phyloP scores from a whole-genome alignment of 1,140 invertebrate species.

The Hirudo medicinalis region DNA sequence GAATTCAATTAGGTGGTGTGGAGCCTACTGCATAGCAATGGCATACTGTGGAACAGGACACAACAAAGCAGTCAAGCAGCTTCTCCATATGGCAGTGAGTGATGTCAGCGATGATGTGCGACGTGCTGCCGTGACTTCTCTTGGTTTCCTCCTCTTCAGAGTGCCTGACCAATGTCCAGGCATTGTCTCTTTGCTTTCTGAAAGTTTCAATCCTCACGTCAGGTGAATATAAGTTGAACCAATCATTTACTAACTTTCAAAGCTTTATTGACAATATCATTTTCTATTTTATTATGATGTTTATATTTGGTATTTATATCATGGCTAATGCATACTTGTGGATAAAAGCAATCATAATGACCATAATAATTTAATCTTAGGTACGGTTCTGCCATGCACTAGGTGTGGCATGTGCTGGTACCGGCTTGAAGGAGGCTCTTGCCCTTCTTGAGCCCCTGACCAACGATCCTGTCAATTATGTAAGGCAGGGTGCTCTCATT shows the following conservation, averaged over 20 bases:
- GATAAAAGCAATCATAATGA: not conserved
- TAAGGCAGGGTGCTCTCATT: slow-evolving; percentile 86
- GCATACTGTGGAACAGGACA: slow-evolving; percentile 96
- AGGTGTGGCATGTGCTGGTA: slow-evolving; percentile 84
- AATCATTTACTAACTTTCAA: too few relatives aligned
- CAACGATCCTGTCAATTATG: slow-evolving; percentile 96
- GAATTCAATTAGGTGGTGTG: slow-evolving; percentile 50
- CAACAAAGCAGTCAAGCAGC: slow-evolving; percentile 75
- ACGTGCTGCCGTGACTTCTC: slow-evolving; percentile 84
- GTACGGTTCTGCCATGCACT: slow-evolving; percentile 96
- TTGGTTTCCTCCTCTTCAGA: slow-evolving; percentile 89
- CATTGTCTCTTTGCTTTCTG: slow-evolving; percentile 84
- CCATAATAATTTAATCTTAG: slow-evolving; percentile 38
- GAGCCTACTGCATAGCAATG: slow-evolving; percentile 94
- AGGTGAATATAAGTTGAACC: not conserved
- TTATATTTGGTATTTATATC: not conserved
- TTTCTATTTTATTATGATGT: too few relatives aligned
- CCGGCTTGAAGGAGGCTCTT: slow-evolving; percentile 86
- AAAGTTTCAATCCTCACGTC: slow-evolving; percentile 98
- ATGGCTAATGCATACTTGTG: not conserved
- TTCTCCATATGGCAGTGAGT: slow-evolving; percentile 89
- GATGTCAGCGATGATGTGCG: slow-evolving; percentile 98
- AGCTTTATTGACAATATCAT: too few relatives aligned
- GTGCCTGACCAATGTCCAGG: slow-evolving; percentile 93
- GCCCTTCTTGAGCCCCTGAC: slow-evolving; percentile 93